phyloP scores from a whole-genome alignment of 2,113 vertebrate genomes.

The Pterocles burchelli region DNA sequence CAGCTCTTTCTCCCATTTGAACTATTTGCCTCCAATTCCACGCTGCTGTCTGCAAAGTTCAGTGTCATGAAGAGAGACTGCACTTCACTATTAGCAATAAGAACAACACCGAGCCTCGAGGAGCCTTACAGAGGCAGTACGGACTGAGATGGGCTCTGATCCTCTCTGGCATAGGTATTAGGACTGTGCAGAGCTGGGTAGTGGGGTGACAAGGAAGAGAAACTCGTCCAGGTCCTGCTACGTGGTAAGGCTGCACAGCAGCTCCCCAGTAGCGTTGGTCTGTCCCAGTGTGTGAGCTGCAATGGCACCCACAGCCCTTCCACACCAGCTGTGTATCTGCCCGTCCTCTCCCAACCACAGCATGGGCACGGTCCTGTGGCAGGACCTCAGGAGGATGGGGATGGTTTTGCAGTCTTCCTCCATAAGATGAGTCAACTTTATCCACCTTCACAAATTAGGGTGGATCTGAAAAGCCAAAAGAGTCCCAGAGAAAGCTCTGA shows the following conservation, averaged over 20 bases:
- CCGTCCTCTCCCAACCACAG: background rate
- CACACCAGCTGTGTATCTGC: background rate
- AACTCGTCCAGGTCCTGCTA: background rate
- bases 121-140: background rate
- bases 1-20: background rate
- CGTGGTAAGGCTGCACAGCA: background rate
- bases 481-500: background rate
- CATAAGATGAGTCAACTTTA: background rate
- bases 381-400: background rate
- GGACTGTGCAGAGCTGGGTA: fast-evolving
- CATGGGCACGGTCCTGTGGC: background rate
- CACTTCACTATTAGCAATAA: background rate
- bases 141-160: background rate
- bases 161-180: background rate
- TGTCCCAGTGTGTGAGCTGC: background rate
- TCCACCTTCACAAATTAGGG: background rate
- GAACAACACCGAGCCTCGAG: background rate
- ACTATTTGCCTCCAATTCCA: background rate
- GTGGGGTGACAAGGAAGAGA: background rate
- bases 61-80: background rate
- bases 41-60: background rate
- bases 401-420: background rate
- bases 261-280: background rate
- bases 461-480: background rate
- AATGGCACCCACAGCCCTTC: background rate